phyloP scores from a whole-genome alignment of 2,797 vertebrate genomes.

The Florisuga fusca region DNA sequence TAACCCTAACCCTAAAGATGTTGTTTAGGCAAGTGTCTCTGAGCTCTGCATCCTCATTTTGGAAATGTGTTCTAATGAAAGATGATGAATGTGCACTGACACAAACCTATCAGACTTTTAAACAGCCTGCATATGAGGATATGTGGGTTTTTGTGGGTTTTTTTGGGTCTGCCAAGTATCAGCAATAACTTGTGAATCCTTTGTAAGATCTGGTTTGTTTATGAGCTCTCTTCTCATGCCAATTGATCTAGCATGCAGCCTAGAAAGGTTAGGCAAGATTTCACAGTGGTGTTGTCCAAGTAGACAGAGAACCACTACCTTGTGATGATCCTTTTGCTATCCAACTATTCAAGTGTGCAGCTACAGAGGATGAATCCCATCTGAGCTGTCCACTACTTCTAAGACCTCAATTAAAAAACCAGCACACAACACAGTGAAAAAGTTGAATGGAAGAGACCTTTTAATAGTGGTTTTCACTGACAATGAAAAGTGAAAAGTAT shows the following conservation, averaged over 20 bases:
- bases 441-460: not conserved
- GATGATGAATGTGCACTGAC: not conserved
- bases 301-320: not conserved
- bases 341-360: not conserved
- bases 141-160: fast-evolving
- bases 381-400: not conserved
- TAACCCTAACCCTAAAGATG: no score
- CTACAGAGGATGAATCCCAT: not conserved
- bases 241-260: not conserved
- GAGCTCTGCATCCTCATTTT: not conserved
- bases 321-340: not conserved
- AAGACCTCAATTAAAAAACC: not conserved
- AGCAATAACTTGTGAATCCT: not conserved
- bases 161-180: not conserved
- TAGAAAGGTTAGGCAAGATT: not conserved
- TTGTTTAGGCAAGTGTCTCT: not conserved
- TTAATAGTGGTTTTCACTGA: not conserved
- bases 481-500: not conserved
- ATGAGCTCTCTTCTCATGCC: not conserved
- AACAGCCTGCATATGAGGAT: not conserved
- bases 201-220: not conserved
- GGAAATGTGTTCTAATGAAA: not conserved
- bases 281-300: not conserved
- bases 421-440: not conserved
- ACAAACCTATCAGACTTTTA: not conserved